Base-by-base conservation (phyloP, 30 jellyfish, hydroid and myxozoan species). In the Hydractinia echinata region DNA sequence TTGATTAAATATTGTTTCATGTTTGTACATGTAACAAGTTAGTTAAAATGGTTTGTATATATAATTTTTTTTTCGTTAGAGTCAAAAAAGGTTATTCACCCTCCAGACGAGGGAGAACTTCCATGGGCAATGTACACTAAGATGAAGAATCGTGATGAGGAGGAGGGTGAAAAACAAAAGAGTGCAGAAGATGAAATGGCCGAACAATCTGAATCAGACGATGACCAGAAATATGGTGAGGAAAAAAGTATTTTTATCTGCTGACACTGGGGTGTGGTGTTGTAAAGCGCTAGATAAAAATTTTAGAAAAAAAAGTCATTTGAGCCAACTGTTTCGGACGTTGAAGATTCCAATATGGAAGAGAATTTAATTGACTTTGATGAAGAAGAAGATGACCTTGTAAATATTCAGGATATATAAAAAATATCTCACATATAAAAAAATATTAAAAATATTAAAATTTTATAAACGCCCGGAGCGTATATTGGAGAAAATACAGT, bases 111-210 rank as follows among this genome's bases (percentile, higher is more conserved):
- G 7, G 83, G 76, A 9, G 97, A 90, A 55, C 77, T 90, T 53
- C 97, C 97, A 6, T 90, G 97, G 97, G 97, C 97, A 11, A 90
- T 90, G 95, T 90, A 90, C 55, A 81, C 88, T 58, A 78, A 82
- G 15, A 76, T 90, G 58, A 79, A 77, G 66, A 76, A 77, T 60
- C 44, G 39, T 54, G 84, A 81, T 3, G 83, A 72, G 58, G 82
- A 82, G 5, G 81, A 58, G 5, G 84, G 58, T 30, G 97, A 87
- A 13, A 89, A 85, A 68, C 44, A 30, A 30, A 61, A 82, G 20
- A 8, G 39, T 19, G 39, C 55, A 30, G 83, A 80, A 4, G 20
- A 16, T 18, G 87, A 80, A 58, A 82, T 55, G 55, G 84, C 66
- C 21, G 87, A 85, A 79, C 83, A 88, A 7, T 78, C 82, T 61